phyloP scores from a whole-genome alignment of 2,113 vertebrate genomes.

The Zosterops lateralis region DNA sequence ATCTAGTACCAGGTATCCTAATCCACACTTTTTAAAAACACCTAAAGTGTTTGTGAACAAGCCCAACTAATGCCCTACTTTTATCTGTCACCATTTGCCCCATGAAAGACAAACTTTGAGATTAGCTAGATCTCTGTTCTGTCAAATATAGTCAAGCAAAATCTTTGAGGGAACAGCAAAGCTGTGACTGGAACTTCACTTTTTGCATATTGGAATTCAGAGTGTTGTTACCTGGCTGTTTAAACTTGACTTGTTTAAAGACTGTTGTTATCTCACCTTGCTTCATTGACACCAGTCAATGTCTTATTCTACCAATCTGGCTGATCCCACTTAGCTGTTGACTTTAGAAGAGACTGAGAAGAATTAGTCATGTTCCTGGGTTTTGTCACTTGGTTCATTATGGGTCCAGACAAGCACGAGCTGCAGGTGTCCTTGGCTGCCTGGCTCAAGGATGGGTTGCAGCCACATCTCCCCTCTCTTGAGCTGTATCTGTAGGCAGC shows the following conservation, averaged over 20 bases:
- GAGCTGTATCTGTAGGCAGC: background rate
- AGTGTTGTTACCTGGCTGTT: background rate
- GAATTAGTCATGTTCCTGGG: background rate
- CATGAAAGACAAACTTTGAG: background rate
- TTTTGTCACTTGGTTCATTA: background rate
- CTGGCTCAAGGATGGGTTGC: background rate
- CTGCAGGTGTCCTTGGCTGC: background rate
- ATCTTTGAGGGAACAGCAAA: background rate
- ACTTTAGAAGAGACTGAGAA: background rate
- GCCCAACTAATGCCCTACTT: background rate
- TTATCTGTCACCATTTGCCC: fast-evolving
- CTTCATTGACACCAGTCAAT: background rate
- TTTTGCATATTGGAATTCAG: background rate
- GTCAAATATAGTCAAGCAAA: background rate
- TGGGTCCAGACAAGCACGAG: background rate
- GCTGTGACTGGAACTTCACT: background rate
- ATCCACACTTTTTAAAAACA: background rate
- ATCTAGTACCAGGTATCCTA: background rate
- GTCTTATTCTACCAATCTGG: background rate
- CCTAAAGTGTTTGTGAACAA: background rate
- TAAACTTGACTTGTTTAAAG: background rate
- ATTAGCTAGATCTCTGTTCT: background rate
- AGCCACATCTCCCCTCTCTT: background rate
- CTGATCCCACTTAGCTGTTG: background rate
- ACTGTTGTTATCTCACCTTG: background rate